Conservation (phyloP, 1,140 invertebrate genomes). For the Gonatopus flavifemur region DNA sequence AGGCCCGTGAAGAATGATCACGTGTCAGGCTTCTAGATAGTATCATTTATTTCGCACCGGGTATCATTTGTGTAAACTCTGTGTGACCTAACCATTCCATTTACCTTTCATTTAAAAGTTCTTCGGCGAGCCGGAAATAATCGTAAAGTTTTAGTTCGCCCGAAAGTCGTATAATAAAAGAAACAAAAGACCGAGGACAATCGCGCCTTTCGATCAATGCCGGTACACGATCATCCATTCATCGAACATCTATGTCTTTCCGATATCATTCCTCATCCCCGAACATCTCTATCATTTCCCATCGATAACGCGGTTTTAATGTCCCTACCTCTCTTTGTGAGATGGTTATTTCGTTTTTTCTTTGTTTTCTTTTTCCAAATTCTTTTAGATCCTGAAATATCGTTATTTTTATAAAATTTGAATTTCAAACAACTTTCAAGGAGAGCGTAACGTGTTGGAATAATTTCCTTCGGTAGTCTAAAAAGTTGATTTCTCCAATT, state of each 20-base stretch:
- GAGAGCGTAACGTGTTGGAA: no score
- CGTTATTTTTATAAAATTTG: no score
- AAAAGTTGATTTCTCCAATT: no score
- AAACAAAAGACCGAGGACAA: constrained; percentile 14
- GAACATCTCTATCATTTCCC: no score
- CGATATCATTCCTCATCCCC: not conserved
- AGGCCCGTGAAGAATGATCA: constrained; percentile 24
- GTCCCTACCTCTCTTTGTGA: no score
- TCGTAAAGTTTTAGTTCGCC: constrained; percentile 3
- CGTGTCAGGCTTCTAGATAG: constrained; percentile 6
- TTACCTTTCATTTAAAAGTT: constrained; percentile 9
- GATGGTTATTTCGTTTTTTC: no score
- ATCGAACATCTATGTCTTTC: constrained; percentile 3
- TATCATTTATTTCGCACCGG: constrained; percentile 14
- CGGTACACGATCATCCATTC: constrained; percentile 3
- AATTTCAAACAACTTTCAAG: no score
- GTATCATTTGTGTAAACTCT: constrained; percentile 10
- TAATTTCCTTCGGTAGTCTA: no score
- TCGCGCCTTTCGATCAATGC: constrained; percentile 11
- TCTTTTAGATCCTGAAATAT: no score
- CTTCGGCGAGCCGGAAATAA: constrained; percentile 2
- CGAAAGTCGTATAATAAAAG: constrained; percentile 8
- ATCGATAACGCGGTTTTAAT: no score
- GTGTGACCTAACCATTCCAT: not conserved
- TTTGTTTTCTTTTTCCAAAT: no score